Evolutionary conservation across 2,888 invertebrate genomes (phyloP).

Genomic region (Cephus sareptanus): DNA sequence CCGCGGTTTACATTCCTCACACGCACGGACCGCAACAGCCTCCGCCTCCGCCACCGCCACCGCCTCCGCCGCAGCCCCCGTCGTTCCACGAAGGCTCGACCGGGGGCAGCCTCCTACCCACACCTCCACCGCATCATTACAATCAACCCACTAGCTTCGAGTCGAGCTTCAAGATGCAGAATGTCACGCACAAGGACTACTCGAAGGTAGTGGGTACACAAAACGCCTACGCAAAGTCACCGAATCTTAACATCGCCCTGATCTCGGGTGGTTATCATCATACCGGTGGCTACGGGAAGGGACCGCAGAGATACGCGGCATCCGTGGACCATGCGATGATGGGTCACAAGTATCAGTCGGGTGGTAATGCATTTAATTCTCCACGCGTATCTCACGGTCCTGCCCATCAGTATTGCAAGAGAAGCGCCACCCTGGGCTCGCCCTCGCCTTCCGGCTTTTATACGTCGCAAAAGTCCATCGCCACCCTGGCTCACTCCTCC

Average conservation of each 20-base stretch:
- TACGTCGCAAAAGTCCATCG: conserved; percentile 29
- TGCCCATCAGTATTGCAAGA: too few species aligned
- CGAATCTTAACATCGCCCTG: conserved; percentile 16
- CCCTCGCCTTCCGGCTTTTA: conserved; percentile 25
- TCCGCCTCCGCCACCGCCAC: too few species aligned
- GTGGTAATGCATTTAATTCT: too few species aligned
- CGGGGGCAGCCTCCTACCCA: conserved; percentile 55
- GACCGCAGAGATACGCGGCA: conserved; percentile 16
- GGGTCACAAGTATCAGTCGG: too few species aligned
- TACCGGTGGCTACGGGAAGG: conserved; percentile 12
- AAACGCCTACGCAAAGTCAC: conserved; percentile 23
- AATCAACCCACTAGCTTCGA: conserved; percentile 27
- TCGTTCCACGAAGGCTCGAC: conserved; percentile 34
- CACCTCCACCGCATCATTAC: conserved; percentile 38
- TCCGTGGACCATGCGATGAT: conserved; percentile 1
- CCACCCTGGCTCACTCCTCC: conserved; percentile 21
- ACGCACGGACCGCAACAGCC: conserved; percentile 27
- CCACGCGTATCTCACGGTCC: too few species aligned
- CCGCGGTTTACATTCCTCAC: conserved; percentile 55
- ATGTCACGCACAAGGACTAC: conserved; percentile 38
- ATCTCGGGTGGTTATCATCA: conserved; percentile 16
- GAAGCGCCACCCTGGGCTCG: conserved; percentile 33
- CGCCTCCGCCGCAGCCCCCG: conserved; percentile 19
- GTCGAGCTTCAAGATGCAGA: conserved; percentile 28
- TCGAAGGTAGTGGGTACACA: conserved; percentile 28